These are phyloP conservation scores for Pantala flavescens DNA, from an alignment of 1,140 invertebrate species.

Conservation along the genomic window DNA sequence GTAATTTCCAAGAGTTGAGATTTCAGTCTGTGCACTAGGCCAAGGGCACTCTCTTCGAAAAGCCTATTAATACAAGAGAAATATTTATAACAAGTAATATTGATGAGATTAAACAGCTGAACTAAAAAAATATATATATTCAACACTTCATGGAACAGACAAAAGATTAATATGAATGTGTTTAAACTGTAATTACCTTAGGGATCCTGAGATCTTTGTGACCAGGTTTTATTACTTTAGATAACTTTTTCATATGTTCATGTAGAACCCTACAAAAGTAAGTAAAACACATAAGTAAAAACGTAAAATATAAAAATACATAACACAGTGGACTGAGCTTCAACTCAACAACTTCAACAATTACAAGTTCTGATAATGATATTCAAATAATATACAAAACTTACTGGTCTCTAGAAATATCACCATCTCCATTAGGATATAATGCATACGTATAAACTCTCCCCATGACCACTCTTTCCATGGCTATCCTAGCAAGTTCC, in stretches of 20 bases:
- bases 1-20: constrained; percentile 86
- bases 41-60: constrained; percentile 89
- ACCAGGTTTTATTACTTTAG: constrained; percentile 64
- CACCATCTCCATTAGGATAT: constrained; percentile 94
- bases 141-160: no score
- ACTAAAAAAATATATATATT: no score
- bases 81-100: not conserved
- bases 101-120: not conserved
- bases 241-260: constrained; percentile 79
- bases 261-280: constrained; percentile 57
- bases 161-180: no score
- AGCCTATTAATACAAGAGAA: constrained; percentile 31
- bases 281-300: no score
- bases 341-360: no score
- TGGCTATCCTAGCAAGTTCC: constrained; percentile 55
- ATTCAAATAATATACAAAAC: constrained; percentile 27
- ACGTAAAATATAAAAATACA: no score
- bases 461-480: constrained; percentile 74
- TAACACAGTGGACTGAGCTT: no score
- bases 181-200: constrained; percentile 35
- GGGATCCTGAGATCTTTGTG: constrained; percentile 76
- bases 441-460: constrained; percentile 85
- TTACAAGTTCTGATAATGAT: no score
- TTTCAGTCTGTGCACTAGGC: constrained; percentile 90
- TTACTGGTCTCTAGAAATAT: constrained; percentile 82